Evolutionary conservation across 2,888 invertebrate genomes (phyloP).

Genomic region (Patella caerulea): DNA sequence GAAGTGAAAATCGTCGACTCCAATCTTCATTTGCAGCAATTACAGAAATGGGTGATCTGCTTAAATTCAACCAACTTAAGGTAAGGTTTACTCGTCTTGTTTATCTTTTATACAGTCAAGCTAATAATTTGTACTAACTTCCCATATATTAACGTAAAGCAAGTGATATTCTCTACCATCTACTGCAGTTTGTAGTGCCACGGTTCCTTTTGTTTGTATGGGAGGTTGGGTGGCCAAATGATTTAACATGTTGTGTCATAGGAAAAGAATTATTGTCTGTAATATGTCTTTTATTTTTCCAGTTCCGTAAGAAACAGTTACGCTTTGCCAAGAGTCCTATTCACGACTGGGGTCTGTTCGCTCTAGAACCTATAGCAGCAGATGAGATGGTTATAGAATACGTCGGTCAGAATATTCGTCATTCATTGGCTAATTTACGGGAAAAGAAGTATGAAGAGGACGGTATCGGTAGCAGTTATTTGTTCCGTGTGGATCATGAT

Average conservation of each 20-base stretch:
- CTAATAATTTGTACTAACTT: no score
- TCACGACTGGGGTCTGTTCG: conserved; percentile 99
- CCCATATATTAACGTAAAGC: no score
- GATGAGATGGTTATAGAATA: conserved; percentile 99
- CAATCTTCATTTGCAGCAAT: conserved; percentile 90
- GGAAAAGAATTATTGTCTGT: no score
- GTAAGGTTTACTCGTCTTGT: conserved; percentile 66
- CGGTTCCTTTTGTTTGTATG: no score
- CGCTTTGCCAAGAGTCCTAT: conserved; percentile 98
- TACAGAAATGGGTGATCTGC: conserved; percentile 78
- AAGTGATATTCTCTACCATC: not conserved
- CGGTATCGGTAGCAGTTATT: conserved; percentile 97
- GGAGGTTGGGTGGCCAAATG: not conserved
- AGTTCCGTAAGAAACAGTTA: conserved; percentile 97
- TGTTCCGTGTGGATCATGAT: conserved; percentile 97
- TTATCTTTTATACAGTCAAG: not conserved
- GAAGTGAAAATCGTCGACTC: conserved; percentile 92
- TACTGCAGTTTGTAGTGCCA: not conserved
- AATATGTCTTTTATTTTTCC: conserved; percentile 45
- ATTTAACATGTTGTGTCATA: not conserved
- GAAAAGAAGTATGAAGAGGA: conserved; percentile 96
- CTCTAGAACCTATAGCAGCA: conserved; percentile 98
- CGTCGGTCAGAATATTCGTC: conserved; percentile 94
- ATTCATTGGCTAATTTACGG: conserved; percentile 87
- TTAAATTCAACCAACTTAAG: conserved; percentile 96